phyloP scores from a whole-genome alignment of 2,113 vertebrate species.

The Epinephelus cyanopodus region DNA sequence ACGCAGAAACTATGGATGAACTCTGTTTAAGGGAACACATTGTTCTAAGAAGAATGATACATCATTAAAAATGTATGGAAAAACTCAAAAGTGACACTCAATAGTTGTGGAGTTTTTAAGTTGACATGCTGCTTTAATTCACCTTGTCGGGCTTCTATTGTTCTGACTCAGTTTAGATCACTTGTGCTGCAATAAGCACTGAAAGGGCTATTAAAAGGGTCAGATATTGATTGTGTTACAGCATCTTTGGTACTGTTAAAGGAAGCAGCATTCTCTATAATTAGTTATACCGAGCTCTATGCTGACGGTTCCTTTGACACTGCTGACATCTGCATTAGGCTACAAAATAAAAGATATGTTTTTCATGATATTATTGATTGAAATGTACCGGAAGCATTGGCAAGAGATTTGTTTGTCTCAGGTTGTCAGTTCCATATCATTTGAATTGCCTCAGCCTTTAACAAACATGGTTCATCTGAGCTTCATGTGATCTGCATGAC shows the following conservation, averaged over 20 bases:
- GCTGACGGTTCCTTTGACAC: slow-evolving; percentile 40
- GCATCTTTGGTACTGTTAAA: slow-evolving; percentile 25
- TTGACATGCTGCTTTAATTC: slow-evolving; percentile 13
- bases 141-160: background rate
- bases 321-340: slow-evolving; percentile 38
- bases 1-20: too few species aligned
- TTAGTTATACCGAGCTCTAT: slow-evolving; percentile 14
- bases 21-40: background rate
- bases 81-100: background rate
- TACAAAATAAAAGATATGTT: background rate
- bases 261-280: slow-evolving; percentile 45
- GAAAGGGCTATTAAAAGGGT: slow-evolving; percentile 45
- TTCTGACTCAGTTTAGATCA: slow-evolving; percentile 25
- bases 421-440: background rate
- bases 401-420: too few species aligned
- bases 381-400: background rate
- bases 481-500: slow-evolving; percentile 11
- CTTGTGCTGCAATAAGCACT: slow-evolving; percentile 34
- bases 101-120: background rate
- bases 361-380: background rate
- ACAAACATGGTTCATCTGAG: slow-evolving; percentile 12
- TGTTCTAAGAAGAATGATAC: background rate
- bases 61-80: background rate
- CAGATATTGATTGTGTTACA: slow-evolving; percentile 55
- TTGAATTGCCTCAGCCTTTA: slow-evolving; percentile 14